Evolutionary conservation across 2,797 vertebrate genomes (phyloP).

Genomic region (Ibycter americanus): DNA sequence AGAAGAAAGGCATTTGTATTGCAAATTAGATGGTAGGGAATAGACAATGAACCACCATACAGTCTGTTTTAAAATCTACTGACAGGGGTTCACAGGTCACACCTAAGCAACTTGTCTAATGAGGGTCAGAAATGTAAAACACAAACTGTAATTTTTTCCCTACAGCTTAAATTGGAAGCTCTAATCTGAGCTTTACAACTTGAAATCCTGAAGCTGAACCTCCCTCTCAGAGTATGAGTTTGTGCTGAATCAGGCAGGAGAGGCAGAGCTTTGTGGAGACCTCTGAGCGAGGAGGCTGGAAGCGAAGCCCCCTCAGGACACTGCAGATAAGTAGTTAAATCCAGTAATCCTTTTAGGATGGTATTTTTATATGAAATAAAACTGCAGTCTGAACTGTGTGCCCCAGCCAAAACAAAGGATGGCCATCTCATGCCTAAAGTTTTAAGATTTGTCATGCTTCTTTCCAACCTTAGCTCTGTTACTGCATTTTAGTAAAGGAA

Average conservation of each 20-base stretch:
- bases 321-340: neutral
- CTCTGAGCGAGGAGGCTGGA: neutral
- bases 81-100: neutral
- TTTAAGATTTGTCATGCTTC: neutral
- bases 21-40: neutral
- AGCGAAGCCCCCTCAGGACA: neutral
- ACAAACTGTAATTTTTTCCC: neutral
- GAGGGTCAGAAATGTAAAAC: neutral
- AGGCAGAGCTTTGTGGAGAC: neutral
- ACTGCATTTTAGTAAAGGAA: neutral
- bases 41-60: neutral
- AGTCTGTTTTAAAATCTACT: neutral
- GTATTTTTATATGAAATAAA: neutral
- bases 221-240: neutral
- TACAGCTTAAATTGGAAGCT: neutral
- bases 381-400: neutral
- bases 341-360: neutral
- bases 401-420: neutral
- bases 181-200: neutral
- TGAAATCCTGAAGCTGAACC: neutral
- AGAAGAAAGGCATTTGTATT: slow-evolving; percentile 5
- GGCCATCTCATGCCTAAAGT: neutral
- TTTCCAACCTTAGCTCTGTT: neutral
- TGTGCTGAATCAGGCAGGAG: neutral
- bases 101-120: neutral